Evolutionary conservation across 2,888 invertebrate genomes (phyloP).

Genomic region (Hipparchia sbordonii): DNA sequence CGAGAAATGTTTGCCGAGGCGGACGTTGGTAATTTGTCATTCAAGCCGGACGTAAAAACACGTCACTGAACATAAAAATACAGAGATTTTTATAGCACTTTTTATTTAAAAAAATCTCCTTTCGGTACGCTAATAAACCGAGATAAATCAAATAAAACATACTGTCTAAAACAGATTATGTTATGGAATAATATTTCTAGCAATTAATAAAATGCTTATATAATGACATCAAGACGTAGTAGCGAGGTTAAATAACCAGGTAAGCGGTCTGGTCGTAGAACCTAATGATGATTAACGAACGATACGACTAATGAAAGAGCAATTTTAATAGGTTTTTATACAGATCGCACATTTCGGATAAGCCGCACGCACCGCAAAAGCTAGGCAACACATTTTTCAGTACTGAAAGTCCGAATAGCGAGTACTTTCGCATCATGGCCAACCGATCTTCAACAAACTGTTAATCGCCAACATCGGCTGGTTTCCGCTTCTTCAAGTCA

Average conservation of each 20-base stretch:
- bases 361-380: not conserved
- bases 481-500: too few relatives aligned
- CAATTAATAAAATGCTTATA: constrained; percentile 5
- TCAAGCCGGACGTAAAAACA: constrained; percentile 20
- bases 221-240: not conserved
- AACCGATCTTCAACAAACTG: not conserved
- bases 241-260: constrained; percentile 21
- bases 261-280: constrained; percentile 22
- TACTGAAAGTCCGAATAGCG: not conserved
- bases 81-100: too few relatives aligned
- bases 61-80: too few relatives aligned
- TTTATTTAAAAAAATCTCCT: too few relatives aligned
- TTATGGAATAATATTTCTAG: constrained; percentile 6
- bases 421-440: not conserved
- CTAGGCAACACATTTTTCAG: not conserved
- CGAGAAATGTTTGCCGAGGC: constrained; percentile 24
- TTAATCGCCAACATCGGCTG: not conserved
- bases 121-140: not conserved
- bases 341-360: not conserved
- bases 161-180: not conserved
- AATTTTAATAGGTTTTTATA: constrained; percentile 19
- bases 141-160: not conserved
- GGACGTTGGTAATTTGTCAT: constrained; percentile 24
- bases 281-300: constrained; percentile 32
- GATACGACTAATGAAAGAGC: constrained; percentile 31